Conservation (phyloP, 1,140 invertebrate genomes). For the Lepeophtheirus salmonis region DNA sequence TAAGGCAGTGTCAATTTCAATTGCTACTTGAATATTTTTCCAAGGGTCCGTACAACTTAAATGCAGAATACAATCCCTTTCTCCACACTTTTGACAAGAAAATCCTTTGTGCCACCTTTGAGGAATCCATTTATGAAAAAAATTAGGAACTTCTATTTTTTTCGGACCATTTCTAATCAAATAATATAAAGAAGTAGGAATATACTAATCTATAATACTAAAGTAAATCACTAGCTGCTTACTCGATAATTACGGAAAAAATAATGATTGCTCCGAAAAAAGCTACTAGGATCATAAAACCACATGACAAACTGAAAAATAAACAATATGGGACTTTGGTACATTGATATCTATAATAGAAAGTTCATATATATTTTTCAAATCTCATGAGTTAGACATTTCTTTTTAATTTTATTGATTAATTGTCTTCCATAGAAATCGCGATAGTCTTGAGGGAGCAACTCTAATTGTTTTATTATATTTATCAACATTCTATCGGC, state of each 20-base stretch:
- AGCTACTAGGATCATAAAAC: background rate
- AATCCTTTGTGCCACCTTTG: background rate
- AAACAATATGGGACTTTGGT: too few species aligned
- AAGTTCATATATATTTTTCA: slow-evolving; percentile 3
- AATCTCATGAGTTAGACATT: background rate
- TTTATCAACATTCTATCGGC: slow-evolving; percentile 29
- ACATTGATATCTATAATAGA: background rate
- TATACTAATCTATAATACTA: background rate
- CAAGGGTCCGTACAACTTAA: slow-evolving; percentile 36
- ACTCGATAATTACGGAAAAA: background rate
- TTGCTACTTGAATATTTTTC: slow-evolving; percentile 39
- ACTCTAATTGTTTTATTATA: slow-evolving; percentile 28
- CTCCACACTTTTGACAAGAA: background rate
- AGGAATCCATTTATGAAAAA: background rate
- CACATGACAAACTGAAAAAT: background rate
- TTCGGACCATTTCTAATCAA: background rate
- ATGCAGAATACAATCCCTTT: background rate
- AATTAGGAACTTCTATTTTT: slow-evolving; percentile 9
- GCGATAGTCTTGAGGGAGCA: slow-evolving; percentile 28
- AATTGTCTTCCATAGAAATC: slow-evolving; percentile 29
- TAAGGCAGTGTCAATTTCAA: slow-evolving; percentile 42
- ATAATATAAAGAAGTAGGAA: background rate
- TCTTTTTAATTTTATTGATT: slow-evolving; percentile 21
- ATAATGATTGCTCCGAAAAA: background rate
- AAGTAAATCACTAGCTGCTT: background rate